Evolutionary conservation across 1,140 invertebrate genomes (phyloP), one percentile per base, ranked within the genome.

Genomic region (Neodiprion pinetum): DNA sequence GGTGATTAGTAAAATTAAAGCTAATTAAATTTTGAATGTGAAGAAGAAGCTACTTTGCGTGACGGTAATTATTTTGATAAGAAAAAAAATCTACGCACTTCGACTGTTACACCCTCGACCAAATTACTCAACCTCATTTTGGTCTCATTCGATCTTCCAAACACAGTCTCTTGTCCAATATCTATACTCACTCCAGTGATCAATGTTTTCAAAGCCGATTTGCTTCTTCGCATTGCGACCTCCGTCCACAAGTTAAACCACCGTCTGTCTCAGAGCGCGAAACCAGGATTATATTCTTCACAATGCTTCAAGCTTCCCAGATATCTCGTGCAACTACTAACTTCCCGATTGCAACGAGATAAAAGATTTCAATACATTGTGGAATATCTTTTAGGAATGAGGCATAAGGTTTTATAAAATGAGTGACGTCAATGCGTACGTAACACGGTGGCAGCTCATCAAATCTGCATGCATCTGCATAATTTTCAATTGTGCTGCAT

Each of bases 341-440:
- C 53, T 61, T 11, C n/a, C 53, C 53, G 9, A 61, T 61, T 17
- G 71, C 17, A 48, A 17, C 49, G 40, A 21, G 70, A 14, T 71
- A 74, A 61, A 78, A 76, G 70, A 28, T 23, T 71, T 74, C 73
- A 2, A 76, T 70, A 0, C 65, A 1, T 61, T 70, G 73, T 2
- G 28, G 53, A 14, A 69, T 61, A n/a, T 11, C 3, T 75, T 76
- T 74, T 12, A 76, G 21, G 49, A 47, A 11, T 9, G 17, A 74
- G 8, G 75, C 1, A 53, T 77, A 79, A 9, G 10, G 0, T 73
- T 66, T 73, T 2, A 75, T 74, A 17, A 77, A 79, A 17, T 79
- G 75, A 8, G 72, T 70, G 1, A 79, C 77, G 50, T 79, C 77
- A 9, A 76, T 79, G 12, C 77, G 65, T 3, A 77, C 48, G n/a